phyloP scores from a whole-genome alignment of 2,113 vertebrate genomes.

The Antigone vipio region DNA sequence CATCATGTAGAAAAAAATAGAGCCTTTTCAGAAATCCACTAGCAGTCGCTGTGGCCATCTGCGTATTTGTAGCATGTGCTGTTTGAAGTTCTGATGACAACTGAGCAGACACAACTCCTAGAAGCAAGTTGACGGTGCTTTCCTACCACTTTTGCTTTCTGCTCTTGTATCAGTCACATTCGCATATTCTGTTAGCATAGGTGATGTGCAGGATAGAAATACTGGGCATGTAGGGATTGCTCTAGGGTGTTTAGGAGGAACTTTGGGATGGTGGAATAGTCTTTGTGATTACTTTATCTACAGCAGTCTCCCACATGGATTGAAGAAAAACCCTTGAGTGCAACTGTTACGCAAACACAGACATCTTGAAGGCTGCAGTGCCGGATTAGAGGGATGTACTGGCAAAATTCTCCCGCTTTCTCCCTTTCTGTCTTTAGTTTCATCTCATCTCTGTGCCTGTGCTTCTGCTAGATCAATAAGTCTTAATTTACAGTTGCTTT shows the following conservation, averaged over 20 bases:
- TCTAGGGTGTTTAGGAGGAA: neutral
- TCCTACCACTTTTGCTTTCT: neutral
- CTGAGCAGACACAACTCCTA: neutral
- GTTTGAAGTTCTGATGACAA: neutral
- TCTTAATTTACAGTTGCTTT: neutral
- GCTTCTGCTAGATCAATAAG: neutral
- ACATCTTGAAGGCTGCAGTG: neutral
- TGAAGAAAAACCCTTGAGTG: neutral
- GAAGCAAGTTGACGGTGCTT: neutral
- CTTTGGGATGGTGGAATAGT: neutral
- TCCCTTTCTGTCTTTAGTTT: neutral
- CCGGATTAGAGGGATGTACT: neutral
- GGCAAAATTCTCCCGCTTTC: neutral
- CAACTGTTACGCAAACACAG: neutral
- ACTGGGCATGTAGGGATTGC: neutral
- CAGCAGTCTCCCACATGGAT: neutral
- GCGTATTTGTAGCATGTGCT: neutral
- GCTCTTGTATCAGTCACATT: neutral
- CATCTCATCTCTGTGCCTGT: neutral
- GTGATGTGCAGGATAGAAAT: neutral
- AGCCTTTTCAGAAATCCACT: neutral
- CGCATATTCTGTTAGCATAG: neutral
- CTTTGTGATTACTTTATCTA: neutral
- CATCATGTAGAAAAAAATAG: neutral
- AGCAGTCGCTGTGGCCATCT: neutral